Evolutionary conservation across 2,113 vertebrate genomes (phyloP).

Genomic region (Calidris pygmaea): DNA sequence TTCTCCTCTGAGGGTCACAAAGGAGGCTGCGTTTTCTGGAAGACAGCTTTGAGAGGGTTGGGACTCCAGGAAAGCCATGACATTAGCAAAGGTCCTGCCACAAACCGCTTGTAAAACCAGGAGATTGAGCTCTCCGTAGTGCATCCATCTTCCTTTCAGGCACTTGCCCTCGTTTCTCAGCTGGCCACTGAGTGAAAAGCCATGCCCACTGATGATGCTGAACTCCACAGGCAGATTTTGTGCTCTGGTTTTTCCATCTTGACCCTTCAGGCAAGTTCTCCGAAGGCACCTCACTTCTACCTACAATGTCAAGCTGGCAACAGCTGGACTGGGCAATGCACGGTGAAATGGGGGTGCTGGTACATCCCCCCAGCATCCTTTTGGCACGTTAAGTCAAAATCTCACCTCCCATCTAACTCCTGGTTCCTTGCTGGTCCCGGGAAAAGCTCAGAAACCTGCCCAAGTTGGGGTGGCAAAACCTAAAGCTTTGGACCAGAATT

Average conservation of each 20-base stretch:
- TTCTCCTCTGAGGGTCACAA: slow-evolving; percentile 1
- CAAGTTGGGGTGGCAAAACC: not conserved
- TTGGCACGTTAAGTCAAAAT: rapidly evolving
- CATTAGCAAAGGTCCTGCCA: slow-evolving; percentile 10
- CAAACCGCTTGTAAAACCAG: not conserved
- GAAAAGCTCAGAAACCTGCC: not conserved
- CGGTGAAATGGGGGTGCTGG: rapidly evolving
- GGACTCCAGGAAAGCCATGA: not conserved
- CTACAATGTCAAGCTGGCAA: not conserved
- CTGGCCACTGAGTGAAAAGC: not conserved
- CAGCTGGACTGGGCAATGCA: not conserved
- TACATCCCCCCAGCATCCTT: too few species aligned
- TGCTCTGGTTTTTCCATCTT: not conserved
- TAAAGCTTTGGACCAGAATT: not conserved
- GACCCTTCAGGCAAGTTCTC: not conserved
- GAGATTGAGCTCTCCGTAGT: not conserved
- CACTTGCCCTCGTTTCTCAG: not conserved
- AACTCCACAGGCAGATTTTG: not conserved
- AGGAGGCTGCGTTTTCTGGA: not conserved
- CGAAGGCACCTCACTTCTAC: not conserved
- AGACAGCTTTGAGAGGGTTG: not conserved
- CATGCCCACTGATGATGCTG: not conserved
- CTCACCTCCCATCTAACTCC: not conserved
- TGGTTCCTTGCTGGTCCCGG: rapidly evolving
- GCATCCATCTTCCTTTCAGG: not conserved